Conservation (phyloP, 2,888 invertebrate species). For the Allacma fusca region DNA sequence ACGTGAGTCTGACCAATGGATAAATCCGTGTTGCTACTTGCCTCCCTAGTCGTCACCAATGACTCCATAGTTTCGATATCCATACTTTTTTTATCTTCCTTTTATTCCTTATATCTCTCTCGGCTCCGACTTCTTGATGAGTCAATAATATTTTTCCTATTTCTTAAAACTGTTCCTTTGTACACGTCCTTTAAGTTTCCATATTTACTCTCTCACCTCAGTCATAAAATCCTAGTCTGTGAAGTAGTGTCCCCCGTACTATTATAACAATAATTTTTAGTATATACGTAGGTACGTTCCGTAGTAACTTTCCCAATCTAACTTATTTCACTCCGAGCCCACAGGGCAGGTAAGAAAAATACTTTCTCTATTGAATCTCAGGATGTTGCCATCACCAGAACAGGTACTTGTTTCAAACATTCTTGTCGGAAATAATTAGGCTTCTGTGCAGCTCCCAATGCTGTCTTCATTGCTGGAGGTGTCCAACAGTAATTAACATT, state of each 20-base stretch:
- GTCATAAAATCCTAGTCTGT: too few relatives aligned
- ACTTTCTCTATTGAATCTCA: slow-evolving; percentile 17
- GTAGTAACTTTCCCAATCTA: neutral
- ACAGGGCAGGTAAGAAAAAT: slow-evolving; percentile 5
- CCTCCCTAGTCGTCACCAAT: slow-evolving; percentile 46
- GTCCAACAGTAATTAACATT: too few relatives aligned
- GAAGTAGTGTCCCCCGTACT: too few relatives aligned
- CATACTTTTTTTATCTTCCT: neutral
- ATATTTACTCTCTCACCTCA: too few relatives aligned
- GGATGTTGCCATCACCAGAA: slow-evolving; percentile 6
- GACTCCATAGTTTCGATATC: slow-evolving; percentile 40
- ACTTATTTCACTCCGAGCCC: neutral
- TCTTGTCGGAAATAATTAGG: neutral
- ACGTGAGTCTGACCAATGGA: slow-evolving; percentile 43
- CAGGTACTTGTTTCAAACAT: slow-evolving; percentile 34
- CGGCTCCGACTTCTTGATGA: too few relatives aligned
- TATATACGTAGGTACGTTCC: too few relatives aligned
- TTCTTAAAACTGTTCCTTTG: too few relatives aligned
- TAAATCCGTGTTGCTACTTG: slow-evolving; percentile 45
- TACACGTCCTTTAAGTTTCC: too few relatives aligned
- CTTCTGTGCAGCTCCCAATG: neutral
- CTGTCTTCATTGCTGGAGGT: neutral
- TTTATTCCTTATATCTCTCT: neutral
- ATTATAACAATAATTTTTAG: too few relatives aligned
- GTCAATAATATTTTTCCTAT: too few relatives aligned